Percentiles rank a stretch among this genome's conserved stretches.
Conservation (phyloP, 2,797 vertebrate species). For the Iguana delicatissima region DNA sequence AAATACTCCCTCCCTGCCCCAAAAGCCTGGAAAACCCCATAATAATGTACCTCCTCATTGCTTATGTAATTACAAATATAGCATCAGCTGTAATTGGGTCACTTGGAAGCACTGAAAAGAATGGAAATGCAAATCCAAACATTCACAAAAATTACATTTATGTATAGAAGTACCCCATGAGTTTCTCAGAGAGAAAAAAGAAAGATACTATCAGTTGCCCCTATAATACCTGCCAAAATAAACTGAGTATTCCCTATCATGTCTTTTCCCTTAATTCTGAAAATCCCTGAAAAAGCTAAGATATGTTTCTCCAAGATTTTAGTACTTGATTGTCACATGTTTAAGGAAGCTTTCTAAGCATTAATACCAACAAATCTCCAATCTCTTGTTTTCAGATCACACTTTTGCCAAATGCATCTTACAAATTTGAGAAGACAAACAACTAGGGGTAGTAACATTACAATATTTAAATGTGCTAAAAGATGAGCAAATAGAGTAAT, state of each 20-base stretch:
- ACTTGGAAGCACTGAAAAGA: neutral
- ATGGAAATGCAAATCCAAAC: neutral
- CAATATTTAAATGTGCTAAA: neutral
- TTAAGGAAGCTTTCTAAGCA: neutral
- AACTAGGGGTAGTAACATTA: neutral
- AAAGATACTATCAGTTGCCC: neutral
- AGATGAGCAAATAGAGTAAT: neutral
- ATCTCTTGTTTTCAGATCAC: neutral
- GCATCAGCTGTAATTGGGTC: conserved; percentile 9
- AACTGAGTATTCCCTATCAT: too few species aligned
- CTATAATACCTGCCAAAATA: neutral
- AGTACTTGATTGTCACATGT: neutral
- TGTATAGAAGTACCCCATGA: conserved; percentile 23
- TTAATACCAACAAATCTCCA: neutral
- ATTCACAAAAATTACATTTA: neutral
- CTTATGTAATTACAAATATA: neutral
- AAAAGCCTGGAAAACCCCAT: too few species aligned
- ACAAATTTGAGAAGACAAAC: neutral
- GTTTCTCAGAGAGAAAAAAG: neutral
- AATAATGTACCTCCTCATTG: neutral
- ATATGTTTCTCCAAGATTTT: neutral
- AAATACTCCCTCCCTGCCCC: neutral
- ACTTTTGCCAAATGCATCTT: neutral
- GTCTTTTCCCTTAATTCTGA: neutral
- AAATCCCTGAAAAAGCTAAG: neutral